Evolutionary conservation across 1,140 invertebrate species (phyloP).

Genomic region (Chelonus insularis): DNA sequence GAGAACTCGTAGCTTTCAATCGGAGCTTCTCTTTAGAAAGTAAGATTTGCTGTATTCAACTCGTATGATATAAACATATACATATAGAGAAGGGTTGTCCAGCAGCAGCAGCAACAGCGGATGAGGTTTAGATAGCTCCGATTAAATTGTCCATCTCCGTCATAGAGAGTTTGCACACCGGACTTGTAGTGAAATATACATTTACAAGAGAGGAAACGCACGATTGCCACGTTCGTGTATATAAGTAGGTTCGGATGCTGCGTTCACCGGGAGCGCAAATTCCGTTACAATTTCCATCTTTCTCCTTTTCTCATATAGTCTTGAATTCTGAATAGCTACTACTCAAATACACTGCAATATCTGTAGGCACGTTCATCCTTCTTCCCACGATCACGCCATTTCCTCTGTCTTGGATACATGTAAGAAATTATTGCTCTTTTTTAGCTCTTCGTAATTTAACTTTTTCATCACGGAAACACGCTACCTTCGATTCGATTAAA

Average conservation of each 20-base stretch:
- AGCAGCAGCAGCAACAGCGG: background rate
- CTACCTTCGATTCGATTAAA: background rate
- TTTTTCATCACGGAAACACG: background rate
- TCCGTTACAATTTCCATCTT: conserved; percentile 36
- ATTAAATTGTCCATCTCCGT: conserved; percentile 30
- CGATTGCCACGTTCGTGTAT: conserved; percentile 35
- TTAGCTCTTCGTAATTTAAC: conserved; percentile 7
- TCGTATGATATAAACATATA: too few relatives aligned
- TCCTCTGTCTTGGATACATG: conserved; percentile 12
- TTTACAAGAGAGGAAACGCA: conserved; percentile 37
- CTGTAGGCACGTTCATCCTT: conserved; percentile 26
- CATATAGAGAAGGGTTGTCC: conserved; percentile 13
- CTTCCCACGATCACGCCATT: conserved; percentile 26
- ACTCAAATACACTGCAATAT: conserved; percentile 7
- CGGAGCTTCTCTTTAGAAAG: conserved; percentile 23
- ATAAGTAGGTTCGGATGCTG: conserved; percentile 36
- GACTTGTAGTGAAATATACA: background rate
- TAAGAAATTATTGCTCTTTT: background rate
- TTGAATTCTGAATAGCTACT: background rate
- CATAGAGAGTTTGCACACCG: conserved; percentile 20
- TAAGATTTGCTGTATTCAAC: conserved; percentile 12
- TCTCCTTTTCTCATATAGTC: conserved; percentile 16
- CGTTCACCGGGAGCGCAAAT: conserved; percentile 31
- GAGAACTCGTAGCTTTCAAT: background rate
- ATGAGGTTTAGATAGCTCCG: conserved; percentile 15